Percentiles rank a stretch among this genome's conserved stretches.
Conservation (phyloP, 2,888 invertebrate species). For the Rhopalosiphum nymphaeae region DNA sequence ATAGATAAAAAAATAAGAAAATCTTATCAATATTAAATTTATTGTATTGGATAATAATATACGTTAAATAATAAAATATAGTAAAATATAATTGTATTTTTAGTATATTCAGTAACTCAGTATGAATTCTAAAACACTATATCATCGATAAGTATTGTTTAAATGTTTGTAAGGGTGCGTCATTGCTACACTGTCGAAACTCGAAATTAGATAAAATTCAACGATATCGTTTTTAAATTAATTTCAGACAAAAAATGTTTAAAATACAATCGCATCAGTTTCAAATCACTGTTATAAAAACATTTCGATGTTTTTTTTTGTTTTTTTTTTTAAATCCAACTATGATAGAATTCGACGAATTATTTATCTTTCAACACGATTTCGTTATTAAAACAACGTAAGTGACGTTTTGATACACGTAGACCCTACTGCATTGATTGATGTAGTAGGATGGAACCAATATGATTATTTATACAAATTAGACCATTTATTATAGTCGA, state of each 20-base stretch:
- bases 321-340: not conserved
- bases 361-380: slow-evolving; percentile 14
- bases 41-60: not conserved
- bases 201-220: not conserved
- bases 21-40: not conserved
- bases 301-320: no score
- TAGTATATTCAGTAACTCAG: not conserved
- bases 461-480: slow-evolving; percentile 18
- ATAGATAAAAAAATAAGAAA: not conserved
- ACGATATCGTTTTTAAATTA: not conserved
- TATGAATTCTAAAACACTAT: not conserved
- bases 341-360: not conserved
- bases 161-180: not conserved
- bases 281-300: not conserved
- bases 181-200: not conserved
- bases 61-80: not conserved
- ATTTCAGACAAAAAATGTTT: not conserved
- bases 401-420: slow-evolving; percentile 17
- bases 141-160: not conserved
- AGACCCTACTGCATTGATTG: not conserved
- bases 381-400: not conserved
- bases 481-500: not conserved
- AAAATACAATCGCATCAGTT: not conserved
- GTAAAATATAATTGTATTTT: not conserved
- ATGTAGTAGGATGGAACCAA: not conserved